These are phyloP conservation scores for Phaethornis superciliosus DNA, from an alignment of 2,113 vertebrate genomes.

Conservation along the genomic window DNA sequence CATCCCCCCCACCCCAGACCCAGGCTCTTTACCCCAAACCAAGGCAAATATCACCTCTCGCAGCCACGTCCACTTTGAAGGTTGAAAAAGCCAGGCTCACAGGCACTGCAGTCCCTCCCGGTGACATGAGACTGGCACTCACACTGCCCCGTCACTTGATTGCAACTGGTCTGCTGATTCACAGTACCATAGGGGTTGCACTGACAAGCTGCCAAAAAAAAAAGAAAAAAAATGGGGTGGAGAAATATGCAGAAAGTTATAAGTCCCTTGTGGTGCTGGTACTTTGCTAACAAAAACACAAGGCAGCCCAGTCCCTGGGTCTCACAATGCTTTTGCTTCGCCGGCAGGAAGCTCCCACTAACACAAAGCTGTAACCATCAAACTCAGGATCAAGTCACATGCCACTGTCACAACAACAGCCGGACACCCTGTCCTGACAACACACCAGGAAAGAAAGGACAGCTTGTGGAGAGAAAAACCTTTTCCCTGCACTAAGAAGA, in stretches of 20 bases:
- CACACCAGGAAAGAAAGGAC: neutral
- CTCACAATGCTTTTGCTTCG: neutral
- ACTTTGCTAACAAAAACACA: neutral
- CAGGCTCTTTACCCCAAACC: neutral
- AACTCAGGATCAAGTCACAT: neutral
- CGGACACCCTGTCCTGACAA: neutral
- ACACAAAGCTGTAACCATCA: neutral
- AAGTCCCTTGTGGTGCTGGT: neutral
- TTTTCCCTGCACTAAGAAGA: neutral
- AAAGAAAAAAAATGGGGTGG: neutral
- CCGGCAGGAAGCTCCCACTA: neutral
- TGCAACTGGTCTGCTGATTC: slow-evolving; percentile 80
- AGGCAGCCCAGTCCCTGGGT: neutral
- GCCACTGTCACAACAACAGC: neutral
- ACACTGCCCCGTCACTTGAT: slow-evolving; percentile 91
- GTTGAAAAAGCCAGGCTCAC: slow-evolving; percentile 92
- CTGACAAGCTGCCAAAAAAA: slow-evolving; percentile 82
- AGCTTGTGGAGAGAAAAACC: neutral
- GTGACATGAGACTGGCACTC: slow-evolving; percentile 86
- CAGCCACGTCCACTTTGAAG: slow-evolving; percentile 89
- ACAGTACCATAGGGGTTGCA: slow-evolving; percentile 85
- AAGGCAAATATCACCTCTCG: slow-evolving; percentile 78
- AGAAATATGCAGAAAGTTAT: neutral
- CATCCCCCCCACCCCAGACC: neutral
- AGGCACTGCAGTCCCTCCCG: slow-evolving; percentile 87